These are phyloP conservation scores for Drosophila lowei DNA, from an alignment of 1,140 invertebrate genomes.

Conservation along the genomic window DNA sequence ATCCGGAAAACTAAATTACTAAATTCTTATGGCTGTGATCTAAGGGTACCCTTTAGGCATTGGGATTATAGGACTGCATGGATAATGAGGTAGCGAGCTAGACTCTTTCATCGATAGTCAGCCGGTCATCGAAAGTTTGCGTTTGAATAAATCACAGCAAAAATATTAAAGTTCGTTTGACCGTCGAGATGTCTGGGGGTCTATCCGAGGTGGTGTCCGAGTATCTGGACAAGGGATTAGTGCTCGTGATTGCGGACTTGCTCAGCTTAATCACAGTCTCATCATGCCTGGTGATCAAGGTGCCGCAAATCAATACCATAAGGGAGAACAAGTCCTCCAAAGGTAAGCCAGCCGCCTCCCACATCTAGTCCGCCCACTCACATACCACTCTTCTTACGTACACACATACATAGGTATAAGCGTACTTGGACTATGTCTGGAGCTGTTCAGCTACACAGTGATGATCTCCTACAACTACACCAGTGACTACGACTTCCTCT, in stretches of 20 bases:
- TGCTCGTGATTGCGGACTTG: constrained; percentile 84
- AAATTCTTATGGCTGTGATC: too few species aligned
- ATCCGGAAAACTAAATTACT: too few species aligned
- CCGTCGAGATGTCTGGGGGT: constrained; percentile 34
- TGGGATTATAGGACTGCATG: too few species aligned
- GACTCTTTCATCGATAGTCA: not conserved
- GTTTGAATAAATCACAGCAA: constrained; percentile 12
- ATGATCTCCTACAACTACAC: constrained; percentile 88
- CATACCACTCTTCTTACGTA: constrained; percentile 4
- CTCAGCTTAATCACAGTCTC: constrained; percentile 87
- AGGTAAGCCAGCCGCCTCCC: constrained; percentile 74
- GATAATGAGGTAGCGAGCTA: too few species aligned
- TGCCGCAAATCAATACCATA: constrained; percentile 87
- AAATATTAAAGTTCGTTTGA: constrained; percentile 30
- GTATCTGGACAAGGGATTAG: constrained; percentile 71
- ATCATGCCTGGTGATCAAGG: constrained; percentile 87
- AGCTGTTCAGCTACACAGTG: constrained; percentile 87
- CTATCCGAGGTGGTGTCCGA: constrained; percentile 47
- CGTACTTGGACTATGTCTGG: constrained; percentile 71
- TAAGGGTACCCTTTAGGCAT: too few species aligned
- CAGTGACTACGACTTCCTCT: constrained; percentile 86
- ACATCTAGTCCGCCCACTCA: constrained; percentile 14
- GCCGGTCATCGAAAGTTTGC: not conserved
- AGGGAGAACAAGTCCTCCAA: constrained; percentile 85
- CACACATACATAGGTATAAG: constrained; percentile 54